These are phyloP conservation scores for Drosophila insularis DNA, from an alignment of 1,140 invertebrate genomes.

Conservation along the genomic window DNA sequence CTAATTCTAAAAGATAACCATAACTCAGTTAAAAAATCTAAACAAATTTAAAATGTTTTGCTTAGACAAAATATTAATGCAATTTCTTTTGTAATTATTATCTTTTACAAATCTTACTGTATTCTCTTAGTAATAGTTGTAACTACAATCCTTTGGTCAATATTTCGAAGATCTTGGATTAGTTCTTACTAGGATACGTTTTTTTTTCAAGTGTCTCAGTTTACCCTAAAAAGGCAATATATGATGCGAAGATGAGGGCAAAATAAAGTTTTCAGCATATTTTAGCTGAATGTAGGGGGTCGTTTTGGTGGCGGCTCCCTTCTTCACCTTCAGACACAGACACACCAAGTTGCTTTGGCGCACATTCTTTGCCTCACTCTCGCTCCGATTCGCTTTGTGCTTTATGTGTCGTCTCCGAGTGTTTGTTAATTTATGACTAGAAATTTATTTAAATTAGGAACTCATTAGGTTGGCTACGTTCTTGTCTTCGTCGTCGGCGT, in stretches of 20 bases:
- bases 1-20: too few species aligned
- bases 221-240: background rate
- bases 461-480: constrained; percentile 72
- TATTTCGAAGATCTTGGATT: too few species aligned
- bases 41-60: too few species aligned
- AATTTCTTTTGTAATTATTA: too few species aligned
- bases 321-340: background rate
- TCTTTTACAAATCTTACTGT: too few species aligned
- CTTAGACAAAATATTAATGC: too few species aligned
- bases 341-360: background rate
- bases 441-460: constrained; percentile 82
- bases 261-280: background rate
- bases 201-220: too few species aligned
- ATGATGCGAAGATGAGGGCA: background rate
- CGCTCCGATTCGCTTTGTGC: constrained; percentile 28
- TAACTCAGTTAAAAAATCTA: too few species aligned
- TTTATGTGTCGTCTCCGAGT: constrained; percentile 64
- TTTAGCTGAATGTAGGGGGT: background rate
- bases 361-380: background rate
- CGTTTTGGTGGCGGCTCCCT: background rate
- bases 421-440: constrained; percentile 78
- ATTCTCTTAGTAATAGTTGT: too few species aligned
- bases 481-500: constrained; percentile 26
- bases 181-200: too few species aligned
- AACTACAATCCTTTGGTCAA: too few species aligned